A percentile compares a stretch with the other conserved stretches of the same genome.
Conservation (phyloP, 2,797 vertebrate genomes). For the Spatula clypeata region DNA sequence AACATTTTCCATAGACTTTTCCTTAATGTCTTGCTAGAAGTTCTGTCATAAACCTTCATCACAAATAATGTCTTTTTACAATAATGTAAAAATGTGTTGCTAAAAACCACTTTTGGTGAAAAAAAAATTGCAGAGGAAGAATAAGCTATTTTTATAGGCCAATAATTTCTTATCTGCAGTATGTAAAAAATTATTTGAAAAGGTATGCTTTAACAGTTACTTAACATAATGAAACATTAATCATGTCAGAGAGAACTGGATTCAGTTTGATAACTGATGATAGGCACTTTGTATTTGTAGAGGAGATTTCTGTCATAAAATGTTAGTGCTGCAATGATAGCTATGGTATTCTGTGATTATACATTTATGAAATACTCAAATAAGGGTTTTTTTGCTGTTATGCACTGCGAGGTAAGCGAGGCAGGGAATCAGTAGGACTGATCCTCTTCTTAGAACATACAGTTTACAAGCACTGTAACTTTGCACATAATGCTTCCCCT, state of each 20-base stretch:
- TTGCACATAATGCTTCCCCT: rapidly evolving
- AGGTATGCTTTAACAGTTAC: conserved; percentile 33
- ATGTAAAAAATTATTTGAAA: conserved; percentile 43
- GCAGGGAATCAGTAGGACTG: not conserved
- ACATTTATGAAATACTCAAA: conserved; percentile 35
- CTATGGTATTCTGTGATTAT: conserved; percentile 9
- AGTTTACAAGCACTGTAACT: not conserved
- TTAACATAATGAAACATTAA: conserved; percentile 58
- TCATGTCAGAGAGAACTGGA: conserved; percentile 45
- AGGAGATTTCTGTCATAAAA: conserved; percentile 42
- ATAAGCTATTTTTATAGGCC: not conserved
- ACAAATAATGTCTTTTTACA: conserved; percentile 16
- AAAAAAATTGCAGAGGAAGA: not conserved
- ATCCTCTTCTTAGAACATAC: not conserved
- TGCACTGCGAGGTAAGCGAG: conserved; percentile 23
- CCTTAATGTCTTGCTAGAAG: conserved; percentile 23
- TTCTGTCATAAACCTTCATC: conserved; percentile 12
- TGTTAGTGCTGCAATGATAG: not conserved
- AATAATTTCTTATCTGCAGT: conserved; percentile 11
- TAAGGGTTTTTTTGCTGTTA: not conserved
- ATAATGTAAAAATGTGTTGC: not conserved
- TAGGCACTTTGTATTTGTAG: conserved; percentile 45
- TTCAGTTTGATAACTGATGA: conserved; percentile 51
- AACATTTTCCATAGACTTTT: not conserved
- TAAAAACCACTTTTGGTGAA: conserved; percentile 7